Evolutionary conservation across 2,797 vertebrate genomes (phyloP), one percentile per base, ranked within the genome.

Genomic region (Gallinago solitaria): DNA sequence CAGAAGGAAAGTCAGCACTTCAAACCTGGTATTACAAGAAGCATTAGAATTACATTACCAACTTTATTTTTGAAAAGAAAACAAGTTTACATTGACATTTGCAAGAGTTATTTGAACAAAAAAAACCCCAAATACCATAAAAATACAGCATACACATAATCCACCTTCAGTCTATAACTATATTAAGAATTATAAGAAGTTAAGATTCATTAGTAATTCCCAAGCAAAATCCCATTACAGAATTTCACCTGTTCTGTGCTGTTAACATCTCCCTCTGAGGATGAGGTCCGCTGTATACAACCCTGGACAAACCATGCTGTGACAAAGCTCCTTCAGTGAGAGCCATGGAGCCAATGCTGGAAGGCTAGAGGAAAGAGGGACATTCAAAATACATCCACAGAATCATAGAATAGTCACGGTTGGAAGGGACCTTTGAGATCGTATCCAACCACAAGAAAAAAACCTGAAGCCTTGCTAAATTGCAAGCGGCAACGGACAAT

Each of bases 221-320:
- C 24, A 90, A 57, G 43, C 9, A 81, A 76, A 39, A 67, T 48
- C 39, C 53, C 45, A 7, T n/a, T 35, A 71, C 15, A 54, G 9
- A 5, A 39, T 82, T 67, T 94, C 97, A 99, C 99, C 99, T 99
- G 98, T 99, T 99, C 97, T 99, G 99, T 69, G 99, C 99, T 19
- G 99, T 99, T 83, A 99, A 98, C 95, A 98, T 99, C 97, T 99
- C 99, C 93, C 99, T 98, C 96, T 99, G 99, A 81, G 99, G 98
- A 97, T 99, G 99, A 77, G 99, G 99, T 92, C 99, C 99, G 30
- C 99, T 99, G 98, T 99, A 99, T 68, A 99, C 98, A 64, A 99
- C 99, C 94, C 98, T 98, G 94, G 98, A 99, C 93, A 99, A 98
- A 35, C 99, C 99, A 18, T 99, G 99, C 97, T 99, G 99, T 14